A percentile compares a stretch with the other conserved stretches of the same genome.
phyloP scores from a whole-genome alignment of 2,888 invertebrate species.

The Amitus sp. region DNA sequence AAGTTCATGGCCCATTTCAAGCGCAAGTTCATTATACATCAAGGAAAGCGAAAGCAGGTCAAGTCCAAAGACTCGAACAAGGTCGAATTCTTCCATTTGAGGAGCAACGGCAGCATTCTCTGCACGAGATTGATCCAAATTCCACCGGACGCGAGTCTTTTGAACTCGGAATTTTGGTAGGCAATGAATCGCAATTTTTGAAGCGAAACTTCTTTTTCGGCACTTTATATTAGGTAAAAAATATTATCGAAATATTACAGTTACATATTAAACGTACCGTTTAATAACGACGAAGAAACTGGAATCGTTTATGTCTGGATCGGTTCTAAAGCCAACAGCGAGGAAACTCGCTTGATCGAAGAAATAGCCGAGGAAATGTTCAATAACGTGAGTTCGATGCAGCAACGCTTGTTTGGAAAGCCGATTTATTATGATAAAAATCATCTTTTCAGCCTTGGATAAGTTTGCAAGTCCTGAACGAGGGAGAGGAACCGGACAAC shows the following conservation, averaged over 20 bases:
- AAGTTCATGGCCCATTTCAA: conserved; percentile 99
- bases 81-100: conserved; percentile 93
- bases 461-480: conserved; percentile 80
- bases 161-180: conserved; percentile 97
- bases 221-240: too few relatives aligned
- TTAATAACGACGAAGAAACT: conserved; percentile 84
- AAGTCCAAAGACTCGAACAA: conserved; percentile 51
- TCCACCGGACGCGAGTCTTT: conserved; percentile 81
- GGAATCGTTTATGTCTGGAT: conserved; percentile 98
- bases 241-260: too few relatives aligned
- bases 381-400: conserved; percentile 84
- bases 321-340: conserved; percentile 84
- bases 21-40: conserved; percentile 90
- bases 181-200: too few relatives aligned
- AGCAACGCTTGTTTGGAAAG: too few relatives aligned
- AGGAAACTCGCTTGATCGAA: conserved; percentile 86
- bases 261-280: conserved; percentile 92
- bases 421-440: too few relatives aligned
- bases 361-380: conserved; percentile 95
- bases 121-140: conserved; percentile 94
- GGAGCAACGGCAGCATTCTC: conserved; percentile 95
- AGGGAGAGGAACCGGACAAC: conserved; percentile 97
- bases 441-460: conserved; percentile 66
- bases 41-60: conserved; percentile 79
- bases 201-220: too few relatives aligned